phyloP scores from a whole-genome alignment of 2,797 vertebrate species.

The Oceanodroma leucorhoa region DNA sequence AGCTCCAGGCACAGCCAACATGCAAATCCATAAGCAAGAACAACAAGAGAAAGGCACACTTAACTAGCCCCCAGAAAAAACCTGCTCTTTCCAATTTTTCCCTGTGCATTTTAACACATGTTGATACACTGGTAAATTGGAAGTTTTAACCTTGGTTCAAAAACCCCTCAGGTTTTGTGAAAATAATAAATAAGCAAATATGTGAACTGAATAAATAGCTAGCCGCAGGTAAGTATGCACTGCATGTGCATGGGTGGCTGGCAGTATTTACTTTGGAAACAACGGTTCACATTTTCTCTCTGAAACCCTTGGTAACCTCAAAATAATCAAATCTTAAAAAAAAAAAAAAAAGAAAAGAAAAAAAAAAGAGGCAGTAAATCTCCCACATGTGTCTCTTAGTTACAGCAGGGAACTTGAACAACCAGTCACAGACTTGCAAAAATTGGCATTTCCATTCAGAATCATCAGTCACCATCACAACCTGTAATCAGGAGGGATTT shows the following conservation, averaged over 20 bases:
- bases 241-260: background rate
- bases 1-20: background rate
- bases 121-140: background rate
- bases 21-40: background rate
- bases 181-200: background rate
- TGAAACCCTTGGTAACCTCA: background rate
- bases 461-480: background rate
- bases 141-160: background rate
- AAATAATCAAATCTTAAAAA: background rate
- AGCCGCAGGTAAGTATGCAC: background rate
- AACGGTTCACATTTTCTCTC: background rate
- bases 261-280: background rate
- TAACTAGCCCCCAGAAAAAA: background rate
- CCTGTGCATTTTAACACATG: background rate
- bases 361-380: background rate
- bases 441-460: background rate
- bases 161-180: background rate
- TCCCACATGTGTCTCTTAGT: background rate
- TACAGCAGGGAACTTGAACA: background rate
- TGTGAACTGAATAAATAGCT: background rate
- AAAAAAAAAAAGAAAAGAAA: accelerated
- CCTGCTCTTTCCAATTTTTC: background rate
- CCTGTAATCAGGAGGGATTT: background rate
- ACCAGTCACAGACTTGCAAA: background rate
- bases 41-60: background rate